Conservation (phyloP, 2,797 vertebrate species). For the Sebastes hopkinsi region DNA sequence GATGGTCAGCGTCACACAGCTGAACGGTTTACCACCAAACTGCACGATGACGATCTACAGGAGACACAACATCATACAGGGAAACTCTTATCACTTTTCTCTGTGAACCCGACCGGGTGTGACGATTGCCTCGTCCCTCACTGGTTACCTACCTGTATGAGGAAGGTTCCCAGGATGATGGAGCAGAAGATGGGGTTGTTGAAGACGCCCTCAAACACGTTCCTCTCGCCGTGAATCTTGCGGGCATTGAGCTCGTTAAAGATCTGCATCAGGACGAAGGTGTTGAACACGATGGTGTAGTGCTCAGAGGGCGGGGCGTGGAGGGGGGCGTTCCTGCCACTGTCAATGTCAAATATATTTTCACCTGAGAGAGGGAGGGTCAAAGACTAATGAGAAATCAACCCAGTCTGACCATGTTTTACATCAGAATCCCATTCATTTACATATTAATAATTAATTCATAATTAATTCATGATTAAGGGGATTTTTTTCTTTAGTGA, state of each 20-base stretch:
- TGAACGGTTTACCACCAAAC: slow-evolving; percentile 96
- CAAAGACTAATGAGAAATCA: background rate
- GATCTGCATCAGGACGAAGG: slow-evolving; percentile 98
- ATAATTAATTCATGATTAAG: background rate
- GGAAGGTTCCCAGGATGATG: slow-evolving; percentile 91
- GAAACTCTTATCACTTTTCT: background rate
- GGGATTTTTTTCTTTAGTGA: too few species aligned
- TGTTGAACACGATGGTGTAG: slow-evolving; percentile 98
- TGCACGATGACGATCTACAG: slow-evolving; percentile 93
- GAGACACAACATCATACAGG: background rate
- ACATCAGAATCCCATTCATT: background rate
- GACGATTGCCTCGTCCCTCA: fast-evolving
- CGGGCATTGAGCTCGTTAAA: slow-evolving; percentile 97
- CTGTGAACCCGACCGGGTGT: background rate
- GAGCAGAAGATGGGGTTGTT: slow-evolving; percentile 95
- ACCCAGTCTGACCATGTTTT: background rate
- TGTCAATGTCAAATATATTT: slow-evolving; percentile 92
- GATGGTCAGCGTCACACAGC: slow-evolving; percentile 88
- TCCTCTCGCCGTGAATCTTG: slow-evolving; percentile 97
- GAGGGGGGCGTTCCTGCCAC: slow-evolving; percentile 90
- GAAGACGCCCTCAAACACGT: slow-evolving; percentile 95
- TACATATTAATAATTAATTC: background rate
- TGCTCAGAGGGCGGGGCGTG: slow-evolving; percentile 95
- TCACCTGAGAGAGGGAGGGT: slow-evolving; percentile 82
- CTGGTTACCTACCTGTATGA: slow-evolving; percentile 86